Conservation (phyloP, 2,797 vertebrate species). For the Nannoperca obscura region DNA sequence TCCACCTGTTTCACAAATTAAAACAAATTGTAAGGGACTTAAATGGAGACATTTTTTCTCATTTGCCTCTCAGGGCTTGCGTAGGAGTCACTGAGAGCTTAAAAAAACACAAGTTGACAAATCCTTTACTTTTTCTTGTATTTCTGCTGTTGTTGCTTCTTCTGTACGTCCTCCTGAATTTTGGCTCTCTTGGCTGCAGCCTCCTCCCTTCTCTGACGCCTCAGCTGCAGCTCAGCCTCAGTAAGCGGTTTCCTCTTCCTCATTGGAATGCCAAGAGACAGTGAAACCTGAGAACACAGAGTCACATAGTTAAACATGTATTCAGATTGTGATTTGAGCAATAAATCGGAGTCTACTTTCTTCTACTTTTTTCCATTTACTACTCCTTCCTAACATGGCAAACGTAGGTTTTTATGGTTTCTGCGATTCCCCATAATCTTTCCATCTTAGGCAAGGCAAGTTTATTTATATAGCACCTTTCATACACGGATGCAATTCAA, state of each 20-base stretch:
- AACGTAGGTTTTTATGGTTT: neutral
- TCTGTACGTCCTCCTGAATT: conserved; percentile 84
- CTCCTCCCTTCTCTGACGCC: conserved; percentile 83
- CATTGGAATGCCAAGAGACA: conserved; percentile 60
- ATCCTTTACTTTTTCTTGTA: conserved; percentile 88
- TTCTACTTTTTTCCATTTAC: neutral
- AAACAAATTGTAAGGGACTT: too few species aligned
- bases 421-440: neutral
- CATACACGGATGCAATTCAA: too few species aligned
- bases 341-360: neutral
- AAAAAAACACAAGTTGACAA: neutral
- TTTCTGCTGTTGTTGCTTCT: conserved; percentile 85
- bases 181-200: conserved; percentile 89
- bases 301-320: neutral
- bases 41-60: too few species aligned
- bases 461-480: too few species aligned
- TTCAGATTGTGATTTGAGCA: neutral
- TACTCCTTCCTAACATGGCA: neutral
- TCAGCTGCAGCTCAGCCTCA: conserved; percentile 86
- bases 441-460: too few species aligned
- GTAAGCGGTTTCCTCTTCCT: conserved; percentile 87
- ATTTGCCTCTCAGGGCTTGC: too few species aligned
- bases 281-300: conserved; percentile 71
- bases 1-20: too few species aligned
- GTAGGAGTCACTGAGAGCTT: neutral